A percentile compares a stretch with the other conserved stretches of the same genome.
Conservation (phyloP, 2,113 vertebrate species). For the Camelus bactrianus region DNA sequence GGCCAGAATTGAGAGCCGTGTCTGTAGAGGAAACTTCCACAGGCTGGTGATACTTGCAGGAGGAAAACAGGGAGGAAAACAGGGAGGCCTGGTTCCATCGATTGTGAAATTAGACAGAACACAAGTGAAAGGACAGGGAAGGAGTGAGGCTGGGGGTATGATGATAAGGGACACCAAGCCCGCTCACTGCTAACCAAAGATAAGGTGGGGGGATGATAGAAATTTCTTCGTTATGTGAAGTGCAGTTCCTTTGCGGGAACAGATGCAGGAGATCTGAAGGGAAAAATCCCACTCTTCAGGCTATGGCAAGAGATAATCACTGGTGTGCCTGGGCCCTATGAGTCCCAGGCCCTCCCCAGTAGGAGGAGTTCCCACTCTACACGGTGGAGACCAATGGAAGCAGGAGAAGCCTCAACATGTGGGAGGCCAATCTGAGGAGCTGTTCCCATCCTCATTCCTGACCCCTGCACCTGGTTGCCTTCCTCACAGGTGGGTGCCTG, state of each 20-base stretch:
- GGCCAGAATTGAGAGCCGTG: neutral
- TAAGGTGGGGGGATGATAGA: neutral
- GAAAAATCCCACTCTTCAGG: neutral
- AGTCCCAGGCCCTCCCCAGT: no score
- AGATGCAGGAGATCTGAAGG: neutral
- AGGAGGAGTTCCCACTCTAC: neutral
- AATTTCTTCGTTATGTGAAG: neutral
- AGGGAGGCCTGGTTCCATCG: neutral
- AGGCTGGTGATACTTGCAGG: neutral
- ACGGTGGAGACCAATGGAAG: neutral
- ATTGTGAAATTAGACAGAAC: neutral
- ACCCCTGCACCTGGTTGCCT: neutral
- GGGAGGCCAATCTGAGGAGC: neutral
- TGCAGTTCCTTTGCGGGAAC: neutral
- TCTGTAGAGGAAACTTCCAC: neutral
- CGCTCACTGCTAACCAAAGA: neutral
- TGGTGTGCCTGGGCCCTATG: neutral
- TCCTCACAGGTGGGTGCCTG: neutral
- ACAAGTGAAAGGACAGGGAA: neutral
- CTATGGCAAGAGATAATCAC: neutral
- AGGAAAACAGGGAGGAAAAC: neutral
- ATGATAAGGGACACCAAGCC: neutral
- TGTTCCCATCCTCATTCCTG: neutral
- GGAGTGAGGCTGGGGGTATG: neutral
- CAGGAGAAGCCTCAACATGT: neutral